A percentile compares a stretch with the other conserved stretches of the same genome.
Evolutionary conservation across 2,888 invertebrate species (phyloP).

Genomic region (Melanargia galathea): DNA sequence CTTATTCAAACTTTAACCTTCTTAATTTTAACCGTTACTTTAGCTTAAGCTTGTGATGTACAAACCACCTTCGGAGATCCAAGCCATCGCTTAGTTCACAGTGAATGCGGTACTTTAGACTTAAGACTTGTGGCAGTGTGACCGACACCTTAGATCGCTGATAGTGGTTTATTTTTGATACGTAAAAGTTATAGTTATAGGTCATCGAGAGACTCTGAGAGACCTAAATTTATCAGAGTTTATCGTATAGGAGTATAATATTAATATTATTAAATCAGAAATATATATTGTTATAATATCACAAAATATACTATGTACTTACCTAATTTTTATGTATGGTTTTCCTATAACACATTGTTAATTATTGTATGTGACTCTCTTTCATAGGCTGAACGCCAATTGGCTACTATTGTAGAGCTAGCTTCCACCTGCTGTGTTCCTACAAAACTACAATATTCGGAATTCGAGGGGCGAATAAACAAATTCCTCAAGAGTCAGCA

Average conservation of each 20-base stretch:
- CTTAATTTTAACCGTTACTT: too few species aligned
- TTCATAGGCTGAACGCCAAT: not conserved
- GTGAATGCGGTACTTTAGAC: too few species aligned
- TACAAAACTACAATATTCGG: too few species aligned
- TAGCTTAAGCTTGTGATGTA: too few species aligned
- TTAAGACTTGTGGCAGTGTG: not conserved
- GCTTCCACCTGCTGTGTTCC: too few species aligned
- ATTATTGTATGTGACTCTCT: not conserved
- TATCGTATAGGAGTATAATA: slow-evolving; percentile 4
- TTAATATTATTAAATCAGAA: not conserved
- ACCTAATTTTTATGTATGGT: not conserved
- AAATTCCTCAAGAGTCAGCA: too few species aligned
- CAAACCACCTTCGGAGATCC: too few species aligned
- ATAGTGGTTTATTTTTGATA: slow-evolving; percentile 40
- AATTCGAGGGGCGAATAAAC: too few species aligned
- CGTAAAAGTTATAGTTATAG: slow-evolving; percentile 38
- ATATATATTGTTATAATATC: slow-evolving; percentile 7
- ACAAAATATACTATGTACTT: not conserved
- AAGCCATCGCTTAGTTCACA: too few species aligned
- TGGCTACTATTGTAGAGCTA: too few species aligned
- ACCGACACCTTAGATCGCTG: slow-evolving; percentile 23
- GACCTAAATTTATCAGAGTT: slow-evolving; percentile 27
- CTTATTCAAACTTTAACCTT: too few species aligned
- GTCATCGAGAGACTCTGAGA: slow-evolving; percentile 24
- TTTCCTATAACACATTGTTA: not conserved